Base-by-base conservation (phyloP, 1,140 invertebrate species). In the Bombus consobrinus region DNA sequence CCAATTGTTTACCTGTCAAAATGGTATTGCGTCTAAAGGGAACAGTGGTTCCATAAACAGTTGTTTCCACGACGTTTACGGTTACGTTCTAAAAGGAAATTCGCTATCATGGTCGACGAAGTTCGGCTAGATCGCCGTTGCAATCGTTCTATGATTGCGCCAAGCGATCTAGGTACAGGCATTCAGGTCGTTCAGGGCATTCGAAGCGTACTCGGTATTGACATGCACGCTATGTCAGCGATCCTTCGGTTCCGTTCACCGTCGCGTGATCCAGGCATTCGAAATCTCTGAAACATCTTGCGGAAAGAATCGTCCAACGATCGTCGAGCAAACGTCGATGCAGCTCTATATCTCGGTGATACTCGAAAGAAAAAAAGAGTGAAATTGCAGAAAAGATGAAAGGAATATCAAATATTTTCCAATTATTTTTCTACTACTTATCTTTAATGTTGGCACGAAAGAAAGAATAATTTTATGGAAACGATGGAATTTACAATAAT, bases 141-240 rank as follows among this genome's bases (percentile, higher is more conserved):
- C 22, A 47, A 68, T 57, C 59, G 43, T 47, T 41, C 32, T 28
- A 39, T 13, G 47, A 41, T 47, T 8, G 53, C n/a, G 13, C 47
- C 15, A 43, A 71, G 64, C 77, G 66, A 80, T 80, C 57, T 25
- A 57, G 69, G 13, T 72, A 71, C 75, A 85, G 76, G 83, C 47
- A 85, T 85, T 85, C 77, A 53, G 77, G 25, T 37, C 39, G 68
- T 80, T 72, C 77, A 13, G 10, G 32, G 83, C 28, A 85, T 85
- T 39, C 68, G 83, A 85, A 62, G 53, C 77, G 32, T 85, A 72
- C 12, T 64, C 57, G 57, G n/a, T 71, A 85, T 85, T 73, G 75
- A 80, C 43, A 71, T 85, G 76, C 77, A 37, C 25, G 83, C 76
- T 85, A 85, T 79, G 83, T 73, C 77, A 85, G 83, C 81, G 77